phyloP scores from a whole-genome alignment of 2,113 vertebrate species.

The Tachysurus vachellii region DNA sequence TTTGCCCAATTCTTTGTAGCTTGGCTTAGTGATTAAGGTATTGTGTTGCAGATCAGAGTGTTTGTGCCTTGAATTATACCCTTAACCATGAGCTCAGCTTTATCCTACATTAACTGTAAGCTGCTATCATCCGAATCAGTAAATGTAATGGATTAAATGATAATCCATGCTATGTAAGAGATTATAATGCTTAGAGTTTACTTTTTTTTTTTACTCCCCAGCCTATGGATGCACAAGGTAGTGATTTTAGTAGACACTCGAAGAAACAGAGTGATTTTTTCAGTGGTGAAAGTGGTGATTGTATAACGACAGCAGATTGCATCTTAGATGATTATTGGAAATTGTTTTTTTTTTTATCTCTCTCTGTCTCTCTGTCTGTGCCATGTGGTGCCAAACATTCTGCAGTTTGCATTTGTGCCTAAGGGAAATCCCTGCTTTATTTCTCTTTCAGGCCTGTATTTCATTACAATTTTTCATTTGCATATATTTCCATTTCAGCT shows the following conservation, averaged over 20 bases:
- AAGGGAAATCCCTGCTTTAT: slow-evolving; percentile 33
- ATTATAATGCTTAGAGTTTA: not conserved
- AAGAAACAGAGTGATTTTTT: not conserved
- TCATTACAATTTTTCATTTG: slow-evolving; percentile 47
- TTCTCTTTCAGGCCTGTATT: slow-evolving; percentile 38
- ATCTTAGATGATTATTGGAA: not conserved
- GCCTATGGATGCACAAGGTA: not conserved
- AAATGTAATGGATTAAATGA: not conserved
- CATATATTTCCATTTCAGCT: slow-evolving; percentile 33
- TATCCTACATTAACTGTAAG: not conserved
- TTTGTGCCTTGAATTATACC: not conserved
- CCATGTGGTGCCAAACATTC: not conserved
- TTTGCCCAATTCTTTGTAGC: not conserved
- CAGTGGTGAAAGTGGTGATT: not conserved
- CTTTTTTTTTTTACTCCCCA: too few species aligned
- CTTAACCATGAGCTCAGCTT: not conserved
- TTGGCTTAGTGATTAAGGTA: not conserved
- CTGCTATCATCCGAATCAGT: not conserved
- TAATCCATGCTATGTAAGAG: not conserved
- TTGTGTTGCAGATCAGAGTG: not conserved
- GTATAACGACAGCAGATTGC: not conserved
- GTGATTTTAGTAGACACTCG: too few species aligned
- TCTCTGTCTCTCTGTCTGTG: slow-evolving; percentile 23
- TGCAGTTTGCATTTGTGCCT: slow-evolving; percentile 10
- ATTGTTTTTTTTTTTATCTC: not conserved